A percentile compares a stretch with the other conserved stretches of the same genome.
These are phyloP conservation scores for Bolinopsis microptera DNA, from an alignment of 37 sponge, comb jelly and placozoan genomes.

Conservation along the genomic window DNA sequence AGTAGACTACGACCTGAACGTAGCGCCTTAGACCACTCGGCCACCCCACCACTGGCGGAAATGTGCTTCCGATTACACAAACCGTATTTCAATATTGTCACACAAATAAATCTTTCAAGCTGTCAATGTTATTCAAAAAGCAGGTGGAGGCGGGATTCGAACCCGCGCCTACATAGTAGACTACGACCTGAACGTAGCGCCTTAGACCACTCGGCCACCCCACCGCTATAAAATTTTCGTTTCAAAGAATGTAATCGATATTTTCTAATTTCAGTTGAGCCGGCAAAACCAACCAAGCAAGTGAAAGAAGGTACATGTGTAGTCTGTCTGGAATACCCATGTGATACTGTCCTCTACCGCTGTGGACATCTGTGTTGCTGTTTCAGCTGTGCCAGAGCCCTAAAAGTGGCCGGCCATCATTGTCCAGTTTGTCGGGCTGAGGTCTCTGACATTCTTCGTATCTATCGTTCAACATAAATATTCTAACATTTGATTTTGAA, in stretches of 20 bases:
- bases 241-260: not conserved
- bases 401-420: conserved; percentile 75
- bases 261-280: not conserved
- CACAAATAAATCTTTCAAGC: not conserved
- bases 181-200: conserved; percentile 51
- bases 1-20: conserved; percentile 55
- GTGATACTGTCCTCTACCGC: conserved; percentile 85
- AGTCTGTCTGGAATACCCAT: conserved; percentile 76
- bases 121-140: not conserved
- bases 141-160: conserved; percentile 49
- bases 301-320: conserved; percentile 79
- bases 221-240: not conserved
- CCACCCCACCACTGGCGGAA: conserved; percentile 13
- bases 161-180: conserved; percentile 28
- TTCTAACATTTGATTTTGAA: too few relatives aligned
- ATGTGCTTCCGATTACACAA: not conserved
- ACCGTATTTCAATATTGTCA: not conserved
- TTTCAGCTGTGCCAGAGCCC: conserved; percentile 80
- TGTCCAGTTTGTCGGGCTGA: conserved; percentile 91
- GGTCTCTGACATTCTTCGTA: conserved; percentile 80
- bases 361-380: conserved; percentile 95
- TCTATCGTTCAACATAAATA: conserved; percentile 72
- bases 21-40: conserved; percentile 55
- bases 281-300: conserved; percentile 48
- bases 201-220: conserved; percentile 56